Evolutionary conservation across 2,888 invertebrate genomes (phyloP).

Genomic region (Andrena haemorrhoa): DNA sequence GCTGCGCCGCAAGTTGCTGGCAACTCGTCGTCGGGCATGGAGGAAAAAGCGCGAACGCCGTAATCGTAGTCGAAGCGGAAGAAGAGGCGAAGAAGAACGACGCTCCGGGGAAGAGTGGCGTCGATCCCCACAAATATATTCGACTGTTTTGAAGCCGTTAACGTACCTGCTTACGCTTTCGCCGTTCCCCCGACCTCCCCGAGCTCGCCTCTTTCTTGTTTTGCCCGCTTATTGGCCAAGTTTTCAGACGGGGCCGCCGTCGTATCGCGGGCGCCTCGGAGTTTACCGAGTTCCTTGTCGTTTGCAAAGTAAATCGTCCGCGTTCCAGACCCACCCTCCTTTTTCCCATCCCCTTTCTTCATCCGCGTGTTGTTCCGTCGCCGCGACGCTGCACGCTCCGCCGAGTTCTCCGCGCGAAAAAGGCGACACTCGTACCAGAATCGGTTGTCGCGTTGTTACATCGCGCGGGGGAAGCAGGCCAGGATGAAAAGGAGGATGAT

Average conservation of each 20-base stretch:
- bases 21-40: not conserved
- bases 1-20: slow-evolving; percentile 16
- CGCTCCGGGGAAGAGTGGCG: slow-evolving; percentile 26
- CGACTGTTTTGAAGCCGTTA: slow-evolving; percentile 78
- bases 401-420: slow-evolving; percentile 40
- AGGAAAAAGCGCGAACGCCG: slow-evolving; percentile 32
- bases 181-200: slow-evolving; percentile 52
- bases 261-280: slow-evolving; percentile 77
- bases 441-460: slow-evolving; percentile 44
- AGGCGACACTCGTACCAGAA: slow-evolving; percentile 16
- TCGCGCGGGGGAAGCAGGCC: slow-evolving; percentile 29
- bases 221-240: slow-evolving; percentile 79
- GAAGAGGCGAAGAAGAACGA: slow-evolving; percentile 43
- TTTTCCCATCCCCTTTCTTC: not conserved
- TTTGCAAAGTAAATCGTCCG: slow-evolving; percentile 76
- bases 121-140: slow-evolving; percentile 71
- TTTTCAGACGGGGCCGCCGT: slow-evolving; percentile 75
- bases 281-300: slow-evolving; percentile 72
- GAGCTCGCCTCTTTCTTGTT: slow-evolving; percentile 77
- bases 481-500: slow-evolving; percentile 2
- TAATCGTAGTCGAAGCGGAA: slow-evolving; percentile 26
- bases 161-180: slow-evolving; percentile 75
- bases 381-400: slow-evolving; percentile 1
- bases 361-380: slow-evolving; percentile 17
- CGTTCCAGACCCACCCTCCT: slow-evolving; percentile 43